These are phyloP conservation scores for Poecilia gillii DNA, from an alignment of 2,797 vertebrate species.

Conservation along the genomic window DNA sequence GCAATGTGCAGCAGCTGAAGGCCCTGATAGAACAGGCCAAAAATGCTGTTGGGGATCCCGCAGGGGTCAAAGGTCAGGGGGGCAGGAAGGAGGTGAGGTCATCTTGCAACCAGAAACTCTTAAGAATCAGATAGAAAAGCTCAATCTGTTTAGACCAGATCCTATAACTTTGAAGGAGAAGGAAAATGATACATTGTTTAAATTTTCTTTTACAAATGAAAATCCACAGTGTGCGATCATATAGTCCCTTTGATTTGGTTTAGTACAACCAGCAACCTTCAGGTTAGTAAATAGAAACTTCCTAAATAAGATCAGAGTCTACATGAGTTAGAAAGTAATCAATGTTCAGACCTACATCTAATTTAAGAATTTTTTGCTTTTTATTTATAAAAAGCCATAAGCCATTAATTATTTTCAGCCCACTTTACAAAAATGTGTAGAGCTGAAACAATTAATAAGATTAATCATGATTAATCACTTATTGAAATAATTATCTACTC, in stretches of 20 bases:
- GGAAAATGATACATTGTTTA: not conserved
- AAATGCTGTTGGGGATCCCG: constrained; percentile 69
- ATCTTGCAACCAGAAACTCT: not conserved
- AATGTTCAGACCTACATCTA: not conserved
- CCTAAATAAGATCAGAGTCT: not conserved
- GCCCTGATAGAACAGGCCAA: constrained; percentile 91
- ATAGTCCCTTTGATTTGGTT: not conserved
- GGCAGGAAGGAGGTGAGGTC: constrained; percentile 88
- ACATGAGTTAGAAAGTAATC: not conserved
- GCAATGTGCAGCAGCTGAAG: constrained; percentile 93
- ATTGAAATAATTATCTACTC: too few species aligned
- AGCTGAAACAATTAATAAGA: too few species aligned
- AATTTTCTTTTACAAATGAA: not conserved
- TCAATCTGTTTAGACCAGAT: not conserved
- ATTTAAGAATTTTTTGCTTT: not conserved
- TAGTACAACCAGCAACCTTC: not conserved
- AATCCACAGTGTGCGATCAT: not conserved
- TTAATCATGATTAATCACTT: too few species aligned
- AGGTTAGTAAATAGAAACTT: not conserved
- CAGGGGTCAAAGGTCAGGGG: constrained; percentile 60
- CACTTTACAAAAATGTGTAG: not conserved
- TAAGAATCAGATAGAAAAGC: not conserved
- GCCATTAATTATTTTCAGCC: not conserved
- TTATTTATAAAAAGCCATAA: not conserved
- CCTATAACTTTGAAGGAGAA: not conserved